Evolutionary conservation across 2,888 invertebrate species (phyloP).

Genomic region (Drosophila leonis): DNA sequence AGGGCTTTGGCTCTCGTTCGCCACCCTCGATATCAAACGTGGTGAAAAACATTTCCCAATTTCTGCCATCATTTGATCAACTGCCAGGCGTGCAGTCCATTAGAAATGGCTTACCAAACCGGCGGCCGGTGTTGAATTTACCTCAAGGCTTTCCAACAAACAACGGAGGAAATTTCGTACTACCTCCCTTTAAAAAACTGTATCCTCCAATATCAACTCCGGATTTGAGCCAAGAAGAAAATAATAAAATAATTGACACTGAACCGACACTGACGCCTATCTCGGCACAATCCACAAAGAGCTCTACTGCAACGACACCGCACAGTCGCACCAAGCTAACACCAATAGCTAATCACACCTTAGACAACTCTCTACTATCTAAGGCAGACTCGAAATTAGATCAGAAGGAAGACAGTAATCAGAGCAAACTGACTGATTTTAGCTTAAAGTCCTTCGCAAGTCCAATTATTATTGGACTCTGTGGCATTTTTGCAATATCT

Average conservation of each 20-base stretch:
- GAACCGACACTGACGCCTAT: constrained; percentile 14
- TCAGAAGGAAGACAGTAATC: constrained; percentile 12
- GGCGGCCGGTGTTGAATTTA: constrained; percentile 63
- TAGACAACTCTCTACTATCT: constrained; percentile 30
- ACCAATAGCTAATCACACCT: constrained; percentile 65
- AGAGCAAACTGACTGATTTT: constrained; percentile 44
- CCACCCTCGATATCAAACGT: constrained; percentile 82
- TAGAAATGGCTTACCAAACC: constrained; percentile 79
- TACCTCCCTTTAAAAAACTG: constrained; percentile 83
- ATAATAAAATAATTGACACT: constrained; percentile 34
- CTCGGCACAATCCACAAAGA: constrained; percentile 12
- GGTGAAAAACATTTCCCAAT: constrained; percentile 82
- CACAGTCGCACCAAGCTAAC: constrained; percentile 80
- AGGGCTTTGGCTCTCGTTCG: constrained; percentile 71
- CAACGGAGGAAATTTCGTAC: constrained; percentile 42
- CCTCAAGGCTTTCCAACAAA: constrained; percentile 73
- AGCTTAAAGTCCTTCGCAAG: constrained; percentile 88
- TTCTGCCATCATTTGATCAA: constrained; percentile 83
- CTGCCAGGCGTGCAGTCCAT: constrained; percentile 84
- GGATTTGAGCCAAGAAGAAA: neutral
- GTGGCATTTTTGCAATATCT: constrained; percentile 89
- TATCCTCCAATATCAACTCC: constrained; percentile 58
- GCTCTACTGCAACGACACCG: constrained; percentile 42
- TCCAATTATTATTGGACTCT: constrained; percentile 89
- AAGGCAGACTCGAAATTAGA: constrained; percentile 7